Evolutionary conservation across 2,888 invertebrate genomes (phyloP), one percentile per base, ranked within the genome.

Genomic region (Eupithecia subfuscata): DNA sequence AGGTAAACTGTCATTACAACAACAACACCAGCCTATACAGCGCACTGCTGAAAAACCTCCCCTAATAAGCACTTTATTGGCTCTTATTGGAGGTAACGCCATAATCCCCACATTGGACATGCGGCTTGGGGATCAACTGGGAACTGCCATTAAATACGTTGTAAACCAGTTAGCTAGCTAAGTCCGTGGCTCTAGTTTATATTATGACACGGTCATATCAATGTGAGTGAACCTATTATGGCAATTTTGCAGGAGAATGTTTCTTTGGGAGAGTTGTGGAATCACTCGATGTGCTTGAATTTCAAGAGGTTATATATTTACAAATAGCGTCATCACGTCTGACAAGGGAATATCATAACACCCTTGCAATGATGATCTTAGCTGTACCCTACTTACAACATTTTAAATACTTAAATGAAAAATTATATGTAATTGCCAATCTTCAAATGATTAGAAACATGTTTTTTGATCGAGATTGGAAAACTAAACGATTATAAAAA

Each of bases 1-100:
- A 96, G 93, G 96, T 97, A 92, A 74, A 56, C 30, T n/a, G 64
- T 25, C 25, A n/a, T n/a, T n/a, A 16, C 9, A 14, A 52, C 52
- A 25, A 25, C 64, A 30, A 37, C 34, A 37, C 6, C 30, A 37
- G 18, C 37, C 34, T 30, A 37, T 18, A 64, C 30, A 7, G 18
- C 18, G 16, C 64, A 22, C 30, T 18, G 14, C 25, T 63, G 14
- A 16, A 63, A n/a, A 16, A 6, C 7, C 12, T 12, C 4, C 60
- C 7, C n/a, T n/a, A 56, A 8, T 22, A 60, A 60, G 5, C 22
- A 60, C 2, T n/a, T 60, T 48, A 48, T 48, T 48, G n/a, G 52
- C 5, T 11, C n/a, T 22, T 48, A n/a, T 40, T 52, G 12, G 56
- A 22, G 56, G 22, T 22, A 56, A 12, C 1, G 22, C 22, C 22